Conservation (phyloP, 2,888 invertebrate species). For the Lobophora halterata region DNA sequence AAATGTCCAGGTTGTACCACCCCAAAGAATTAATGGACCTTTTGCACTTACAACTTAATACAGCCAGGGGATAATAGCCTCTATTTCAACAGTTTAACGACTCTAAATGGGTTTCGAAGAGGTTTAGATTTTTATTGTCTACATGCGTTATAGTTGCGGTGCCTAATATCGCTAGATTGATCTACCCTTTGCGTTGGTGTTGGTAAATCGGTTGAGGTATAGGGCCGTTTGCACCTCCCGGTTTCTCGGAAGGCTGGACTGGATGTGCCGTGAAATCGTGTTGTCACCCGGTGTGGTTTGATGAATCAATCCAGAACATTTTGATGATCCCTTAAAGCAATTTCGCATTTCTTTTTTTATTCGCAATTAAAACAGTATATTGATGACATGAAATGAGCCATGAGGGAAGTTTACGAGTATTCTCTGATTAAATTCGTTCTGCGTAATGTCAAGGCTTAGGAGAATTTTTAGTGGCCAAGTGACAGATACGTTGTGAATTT, state of each 20-base stretch:
- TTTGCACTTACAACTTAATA: constrained; percentile 4
- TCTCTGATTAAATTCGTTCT: no score
- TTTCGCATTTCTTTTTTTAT: background rate
- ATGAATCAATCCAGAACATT: constrained; percentile 61
- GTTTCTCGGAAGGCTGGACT: constrained; percentile 57
- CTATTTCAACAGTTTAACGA: constrained; percentile 4
- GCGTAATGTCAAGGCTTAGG: no score
- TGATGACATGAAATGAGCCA: no score
- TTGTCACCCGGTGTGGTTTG: constrained; percentile 62
- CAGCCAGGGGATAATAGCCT: constrained; percentile 6
- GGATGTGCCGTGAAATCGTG: constrained; percentile 50
- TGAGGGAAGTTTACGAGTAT: no score
- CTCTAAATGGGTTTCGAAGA: constrained; percentile 2
- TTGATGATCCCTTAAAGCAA: constrained; percentile 32
- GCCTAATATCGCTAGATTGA: constrained; percentile 57
- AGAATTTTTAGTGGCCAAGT: no score
- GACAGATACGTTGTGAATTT: constrained; percentile 7
- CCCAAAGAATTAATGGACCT: constrained; percentile 34
- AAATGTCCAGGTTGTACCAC: constrained; percentile 70
- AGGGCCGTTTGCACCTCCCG: constrained; percentile 60
- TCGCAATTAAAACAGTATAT: no score
- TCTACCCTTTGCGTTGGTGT: constrained; percentile 54
- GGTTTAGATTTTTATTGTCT: constrained; percentile 5
- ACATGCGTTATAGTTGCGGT: constrained; percentile 50
- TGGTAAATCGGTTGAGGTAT: constrained; percentile 52